Conservation (phyloP, 2,888 invertebrate species). For the Epinotia nisella region DNA sequence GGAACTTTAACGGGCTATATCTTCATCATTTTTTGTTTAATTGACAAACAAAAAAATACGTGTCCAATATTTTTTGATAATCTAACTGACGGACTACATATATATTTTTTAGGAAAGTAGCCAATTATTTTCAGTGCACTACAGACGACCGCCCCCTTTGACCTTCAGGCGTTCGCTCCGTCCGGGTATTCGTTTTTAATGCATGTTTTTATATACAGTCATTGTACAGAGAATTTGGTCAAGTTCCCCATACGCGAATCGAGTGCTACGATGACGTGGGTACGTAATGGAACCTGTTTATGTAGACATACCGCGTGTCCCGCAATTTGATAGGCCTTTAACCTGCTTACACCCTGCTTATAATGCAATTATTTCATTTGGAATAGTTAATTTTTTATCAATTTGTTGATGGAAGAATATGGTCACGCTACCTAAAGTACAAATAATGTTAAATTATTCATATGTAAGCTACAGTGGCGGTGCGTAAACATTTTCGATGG, state of each 20-base stretch:
- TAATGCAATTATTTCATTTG: neutral
- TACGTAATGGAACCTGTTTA: neutral
- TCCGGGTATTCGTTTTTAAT: constrained; percentile 38
- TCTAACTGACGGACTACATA: no score
- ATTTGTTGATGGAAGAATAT: no score
- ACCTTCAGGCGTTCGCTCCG: constrained; percentile 36
- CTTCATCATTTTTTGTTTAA: no score
- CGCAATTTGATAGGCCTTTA: neutral
- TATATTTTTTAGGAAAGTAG: no score
- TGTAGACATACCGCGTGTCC: neutral
- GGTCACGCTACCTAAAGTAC: no score
- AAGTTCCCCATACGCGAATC: constrained; percentile 9
- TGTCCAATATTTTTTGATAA: no score
- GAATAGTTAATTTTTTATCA: no score
- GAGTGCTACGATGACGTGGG: neutral
- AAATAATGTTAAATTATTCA: no score
- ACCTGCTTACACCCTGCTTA: neutral
- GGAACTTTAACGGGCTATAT: no score
- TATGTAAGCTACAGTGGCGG: no score
- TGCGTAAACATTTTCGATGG: no score
- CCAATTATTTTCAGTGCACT: constrained; percentile 46
- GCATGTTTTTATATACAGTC: constrained; percentile 19
- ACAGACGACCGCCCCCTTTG: constrained; percentile 25
- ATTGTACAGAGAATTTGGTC: constrained; percentile 28
- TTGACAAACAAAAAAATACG: no score